These are phyloP conservation scores for Gobius niger DNA, from an alignment of 2,113 vertebrate genomes.

Conservation along the genomic window DNA sequence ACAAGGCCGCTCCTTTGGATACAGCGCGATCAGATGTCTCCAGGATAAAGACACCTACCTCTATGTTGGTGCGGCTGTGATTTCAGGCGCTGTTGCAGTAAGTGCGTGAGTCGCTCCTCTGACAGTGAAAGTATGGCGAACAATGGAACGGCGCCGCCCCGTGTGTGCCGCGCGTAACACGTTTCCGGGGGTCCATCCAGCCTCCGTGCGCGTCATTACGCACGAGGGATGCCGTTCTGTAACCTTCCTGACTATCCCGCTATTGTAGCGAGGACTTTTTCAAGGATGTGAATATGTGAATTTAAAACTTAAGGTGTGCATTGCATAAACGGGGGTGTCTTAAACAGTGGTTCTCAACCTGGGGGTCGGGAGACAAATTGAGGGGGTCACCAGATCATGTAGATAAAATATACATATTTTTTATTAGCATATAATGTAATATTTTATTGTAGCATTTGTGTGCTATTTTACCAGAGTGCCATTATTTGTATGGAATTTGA, in stretches of 20 bases:
- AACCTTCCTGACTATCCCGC: not conserved
- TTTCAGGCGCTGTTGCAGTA: conserved; percentile 48
- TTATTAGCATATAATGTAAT: too few species aligned
- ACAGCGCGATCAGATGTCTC: accelerated
- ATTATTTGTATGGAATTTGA: too few species aligned
- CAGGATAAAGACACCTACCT: conserved; percentile 42
- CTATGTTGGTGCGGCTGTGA: conserved; percentile 18
- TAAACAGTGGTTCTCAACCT: too few species aligned
- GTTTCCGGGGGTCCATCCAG: conserved; percentile 39
- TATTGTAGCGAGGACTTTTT: too few species aligned
- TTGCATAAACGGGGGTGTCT: too few species aligned
- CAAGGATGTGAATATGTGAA: too few species aligned
- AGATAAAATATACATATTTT: too few species aligned
- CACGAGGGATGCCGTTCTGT: not conserved
- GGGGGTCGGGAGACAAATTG: too few species aligned
- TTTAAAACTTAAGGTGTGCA: too few species aligned
- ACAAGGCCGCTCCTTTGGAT: not conserved
- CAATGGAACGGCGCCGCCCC: conserved; percentile 69
- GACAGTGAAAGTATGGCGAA: conserved; percentile 75
- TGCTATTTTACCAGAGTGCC: too few species aligned
- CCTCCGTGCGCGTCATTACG: conserved; percentile 24
- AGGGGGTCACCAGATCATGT: too few species aligned
- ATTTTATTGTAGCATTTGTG: too few species aligned
- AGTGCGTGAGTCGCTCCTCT: conserved; percentile 47
- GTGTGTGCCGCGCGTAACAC: conserved; percentile 35